Evolutionary conservation across 1,140 invertebrate genomes (phyloP), one percentile per base, ranked within the genome.

Genomic region (Parapsyche elsis): DNA sequence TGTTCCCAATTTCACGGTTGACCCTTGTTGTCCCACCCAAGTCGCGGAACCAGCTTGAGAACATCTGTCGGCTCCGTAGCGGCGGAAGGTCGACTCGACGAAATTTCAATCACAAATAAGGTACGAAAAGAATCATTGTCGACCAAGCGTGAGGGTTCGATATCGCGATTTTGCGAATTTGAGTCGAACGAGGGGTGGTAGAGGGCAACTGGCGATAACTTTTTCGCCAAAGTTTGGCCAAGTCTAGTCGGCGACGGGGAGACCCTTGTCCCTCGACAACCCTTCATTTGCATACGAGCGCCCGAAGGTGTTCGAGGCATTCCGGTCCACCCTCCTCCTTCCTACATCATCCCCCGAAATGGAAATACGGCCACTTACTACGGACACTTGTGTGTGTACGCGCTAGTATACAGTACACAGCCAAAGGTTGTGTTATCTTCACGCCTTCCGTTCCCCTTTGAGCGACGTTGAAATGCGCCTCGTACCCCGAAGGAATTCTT

Each of bases 271-370:
- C 78, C 81, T 38, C 14, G 49, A 71, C 67, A 57, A 74, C 81
- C 81, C 79, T 82, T 80, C 44, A 82, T 82, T 82, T 82, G 79
- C 81, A 82, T 82, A 82, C 71, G 73, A 70, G 45, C 53, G 75
- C 75, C 75, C 59, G 24, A 64, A 61, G 75, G 75, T 76, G 74
- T 61, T 45, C 30, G 53, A 76, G 49, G 57, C 38, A 59, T 45
- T 53, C 71, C 64, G 24, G 16, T 38, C 30, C 30, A 38, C 30
- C 30, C 30, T 7, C n/a, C n/a, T n/a, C n/a, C n/a, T 64, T 46
- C 45, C 59, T 19, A 23, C 4, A 67, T 23, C 64, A 23, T n/a
- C 24, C 19, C 64, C 49, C 16, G 24, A 67, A 67, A 67, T 67
- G 64, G 64, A 67, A 67, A 67, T 67, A 67, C 64, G 64, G 24